Evolutionary conservation across 2,113 vertebrate genomes (phyloP).

Genomic region (Macquaria ambigua): DNA sequence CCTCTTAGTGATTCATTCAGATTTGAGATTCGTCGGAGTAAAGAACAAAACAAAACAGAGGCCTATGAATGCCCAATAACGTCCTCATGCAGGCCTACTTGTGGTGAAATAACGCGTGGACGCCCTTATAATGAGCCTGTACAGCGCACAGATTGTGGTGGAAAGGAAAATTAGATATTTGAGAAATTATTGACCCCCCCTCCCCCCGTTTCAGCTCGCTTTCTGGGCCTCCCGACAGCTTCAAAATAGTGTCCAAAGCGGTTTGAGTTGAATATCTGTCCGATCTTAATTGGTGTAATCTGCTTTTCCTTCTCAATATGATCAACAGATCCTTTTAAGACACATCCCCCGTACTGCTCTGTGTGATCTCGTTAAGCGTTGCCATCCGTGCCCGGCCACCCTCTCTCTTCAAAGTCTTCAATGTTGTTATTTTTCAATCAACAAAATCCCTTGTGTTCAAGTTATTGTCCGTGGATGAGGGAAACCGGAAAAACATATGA

Average conservation of each 20-base stretch:
- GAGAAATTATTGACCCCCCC: slow-evolving; percentile 46
- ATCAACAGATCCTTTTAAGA: slow-evolving; percentile 81
- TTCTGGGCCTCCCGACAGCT: slow-evolving; percentile 53
- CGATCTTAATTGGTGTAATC: slow-evolving; percentile 68
- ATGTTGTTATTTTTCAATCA: slow-evolving; percentile 39
- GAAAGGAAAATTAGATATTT: slow-evolving; percentile 60
- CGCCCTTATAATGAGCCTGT: slow-evolving; percentile 54
- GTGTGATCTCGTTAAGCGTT: slow-evolving; percentile 65
- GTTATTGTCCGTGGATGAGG: slow-evolving; percentile 33
- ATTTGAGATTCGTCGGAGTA: slow-evolving; percentile 38
- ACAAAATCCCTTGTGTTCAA: slow-evolving; percentile 10
- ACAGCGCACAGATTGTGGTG: slow-evolving; percentile 46
- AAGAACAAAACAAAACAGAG: background rate
- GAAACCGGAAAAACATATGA: slow-evolving; percentile 29
- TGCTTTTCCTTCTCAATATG: slow-evolving; percentile 70
- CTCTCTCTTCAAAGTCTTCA: slow-evolving; percentile 43
- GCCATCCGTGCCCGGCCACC: slow-evolving; percentile 50
- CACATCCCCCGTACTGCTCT: slow-evolving; percentile 66
- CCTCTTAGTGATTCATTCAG: slow-evolving; percentile 68
- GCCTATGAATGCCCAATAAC: slow-evolving; percentile 48
- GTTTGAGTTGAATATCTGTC: slow-evolving; percentile 31
- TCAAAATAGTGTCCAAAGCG: slow-evolving; percentile 38
- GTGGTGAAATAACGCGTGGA: slow-evolving; percentile 64
- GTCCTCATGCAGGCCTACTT: slow-evolving; percentile 66
- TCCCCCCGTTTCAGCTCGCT: slow-evolving; percentile 50